Conservation (phyloP, 2,113 vertebrate species). For the Ptilonorhynchus violaceus region DNA sequence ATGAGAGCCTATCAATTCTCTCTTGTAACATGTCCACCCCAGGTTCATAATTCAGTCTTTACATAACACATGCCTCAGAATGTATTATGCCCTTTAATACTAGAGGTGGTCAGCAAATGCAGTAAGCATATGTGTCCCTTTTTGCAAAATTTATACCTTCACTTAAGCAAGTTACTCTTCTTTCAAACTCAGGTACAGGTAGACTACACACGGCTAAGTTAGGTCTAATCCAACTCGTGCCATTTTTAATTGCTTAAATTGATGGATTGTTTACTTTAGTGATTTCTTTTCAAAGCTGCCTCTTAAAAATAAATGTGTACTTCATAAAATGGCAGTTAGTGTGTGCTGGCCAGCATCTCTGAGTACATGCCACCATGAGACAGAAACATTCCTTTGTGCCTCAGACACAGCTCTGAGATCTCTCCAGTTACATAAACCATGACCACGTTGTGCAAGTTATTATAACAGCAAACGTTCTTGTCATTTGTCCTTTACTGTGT, state of each 20-base stretch:
- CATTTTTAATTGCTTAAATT: background rate
- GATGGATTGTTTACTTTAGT: background rate
- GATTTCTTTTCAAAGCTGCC: background rate
- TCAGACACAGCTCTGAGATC: background rate
- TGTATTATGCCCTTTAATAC: background rate
- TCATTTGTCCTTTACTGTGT: background rate
- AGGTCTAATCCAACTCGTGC: background rate
- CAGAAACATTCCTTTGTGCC: background rate
- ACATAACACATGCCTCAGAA: background rate
- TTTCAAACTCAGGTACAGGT: background rate
- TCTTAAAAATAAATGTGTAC: background rate
- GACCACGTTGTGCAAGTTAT: background rate
- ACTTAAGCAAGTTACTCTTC: background rate
- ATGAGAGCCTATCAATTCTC: background rate
- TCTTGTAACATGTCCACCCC: background rate
- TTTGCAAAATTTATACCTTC: background rate
- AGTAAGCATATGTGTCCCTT: background rate
- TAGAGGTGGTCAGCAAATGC: background rate
- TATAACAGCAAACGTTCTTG: background rate
- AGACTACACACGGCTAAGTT: background rate
- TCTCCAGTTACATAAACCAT: background rate
- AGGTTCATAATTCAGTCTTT: background rate
- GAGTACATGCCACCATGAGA: accelerated
- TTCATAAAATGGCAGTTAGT: background rate
- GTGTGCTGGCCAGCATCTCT: background rate